Evolutionary conservation across 2,888 invertebrate species (phyloP), one percentile per base, ranked within the genome.

Genomic region (Drosophila neotestacea): DNA sequence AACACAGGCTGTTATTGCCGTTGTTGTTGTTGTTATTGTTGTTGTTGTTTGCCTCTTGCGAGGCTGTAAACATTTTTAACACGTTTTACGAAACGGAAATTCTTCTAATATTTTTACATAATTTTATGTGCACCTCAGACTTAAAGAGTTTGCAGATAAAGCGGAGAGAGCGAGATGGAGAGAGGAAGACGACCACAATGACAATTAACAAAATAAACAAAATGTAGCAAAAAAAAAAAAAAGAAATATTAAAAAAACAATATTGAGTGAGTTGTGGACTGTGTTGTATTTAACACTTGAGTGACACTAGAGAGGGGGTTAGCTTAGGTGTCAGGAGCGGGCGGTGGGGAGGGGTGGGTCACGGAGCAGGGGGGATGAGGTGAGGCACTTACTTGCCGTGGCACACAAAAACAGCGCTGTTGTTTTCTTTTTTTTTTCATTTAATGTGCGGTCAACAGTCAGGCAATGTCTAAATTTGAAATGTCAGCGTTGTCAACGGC

Each of bases 361-460:
- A 6, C 6, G 7, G 32, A 32, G 44, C 6, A 34, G 27, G 7
- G 48, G 30, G 38, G 46, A n/a, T 30, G 16, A 48, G 50, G 66
- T 58, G 48, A 58, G 66, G 52, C 56, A 66, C 62, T 59, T 44
- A 72, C 64, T 74, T 65, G 76, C 69, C 77, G 72, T 81, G 87
- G 81, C 85, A 85, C 73, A 87, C 87, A 87, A 58, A 87, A 58
- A 84, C 68, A 68, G 71, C 85, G 82, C 64, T 72, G 77, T 22
- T 22, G 22, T 22, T 16, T 16, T 16, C 16, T 22, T 22, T 22
- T 22, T 22, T 22, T 22, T 22, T 22, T 2, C 3, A 22, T 79
- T 82, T 87, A 79, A 84, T 84, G 85, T 73, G 85, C 84, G 88
- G 84, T 84, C 84, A 84, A 84, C 88, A 85, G 85, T 85, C 85